Evolutionary conservation across 2,888 invertebrate species (phyloP).

Genomic region (Drosophila suboccidentalis): DNA sequence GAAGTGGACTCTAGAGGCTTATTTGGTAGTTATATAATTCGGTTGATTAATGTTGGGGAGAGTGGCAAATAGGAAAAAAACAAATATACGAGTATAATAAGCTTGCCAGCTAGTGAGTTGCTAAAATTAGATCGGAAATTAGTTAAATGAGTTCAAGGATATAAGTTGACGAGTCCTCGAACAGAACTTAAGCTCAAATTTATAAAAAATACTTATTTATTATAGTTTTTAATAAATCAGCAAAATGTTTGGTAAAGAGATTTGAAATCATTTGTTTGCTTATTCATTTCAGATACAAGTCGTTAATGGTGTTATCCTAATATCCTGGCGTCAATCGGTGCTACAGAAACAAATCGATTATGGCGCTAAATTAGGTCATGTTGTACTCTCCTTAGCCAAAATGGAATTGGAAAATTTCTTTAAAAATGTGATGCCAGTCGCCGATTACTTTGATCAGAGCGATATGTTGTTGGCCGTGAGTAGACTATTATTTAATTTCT

Average conservation of each 20-base stretch:
- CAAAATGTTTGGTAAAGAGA: background rate
- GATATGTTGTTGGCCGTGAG: conserved; percentile 90
- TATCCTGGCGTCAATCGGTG: conserved; percentile 94
- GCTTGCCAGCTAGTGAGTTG: background rate
- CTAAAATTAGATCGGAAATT: conserved; percentile 7
- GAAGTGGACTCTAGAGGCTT: conserved; percentile 48
- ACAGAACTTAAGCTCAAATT: background rate
- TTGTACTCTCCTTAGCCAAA: conserved; percentile 91
- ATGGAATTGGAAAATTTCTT: conserved; percentile 97
- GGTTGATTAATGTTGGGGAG: conserved; percentile 9
- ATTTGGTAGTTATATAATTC: conserved; percentile 25
- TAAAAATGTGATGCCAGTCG: conserved; percentile 95
- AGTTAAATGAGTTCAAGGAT: conserved; percentile 10
- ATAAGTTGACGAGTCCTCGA: background rate
- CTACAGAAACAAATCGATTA: conserved; percentile 96
- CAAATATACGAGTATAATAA: conserved; percentile 8
- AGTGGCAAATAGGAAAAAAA: background rate
- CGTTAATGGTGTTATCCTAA: conserved; percentile 93
- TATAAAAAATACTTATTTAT: background rate
- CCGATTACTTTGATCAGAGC: conserved; percentile 95
- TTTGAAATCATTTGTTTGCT: background rate
- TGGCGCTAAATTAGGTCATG: conserved; percentile 94
- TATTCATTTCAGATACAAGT: conserved; percentile 90
- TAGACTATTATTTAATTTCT: conserved; percentile 6
- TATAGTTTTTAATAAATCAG: background rate